Conservation (phyloP, 2,888 invertebrate genomes). For the Baronia brevicornis region DNA sequence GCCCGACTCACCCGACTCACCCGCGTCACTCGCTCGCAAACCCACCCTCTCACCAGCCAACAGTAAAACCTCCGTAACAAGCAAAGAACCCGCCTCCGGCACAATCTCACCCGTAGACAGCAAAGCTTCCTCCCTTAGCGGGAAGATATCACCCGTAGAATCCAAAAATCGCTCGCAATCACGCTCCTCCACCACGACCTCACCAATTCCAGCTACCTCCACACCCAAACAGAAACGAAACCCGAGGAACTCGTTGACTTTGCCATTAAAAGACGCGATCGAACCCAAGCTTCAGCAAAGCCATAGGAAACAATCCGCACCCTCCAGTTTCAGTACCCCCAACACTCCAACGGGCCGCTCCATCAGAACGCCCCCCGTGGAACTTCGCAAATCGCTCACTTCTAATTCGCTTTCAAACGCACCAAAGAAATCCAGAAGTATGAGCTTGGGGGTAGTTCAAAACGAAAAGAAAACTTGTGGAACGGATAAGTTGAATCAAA, state of each 20-base stretch:
- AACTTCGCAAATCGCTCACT: slow-evolving; percentile 46
- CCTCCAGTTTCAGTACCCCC: slow-evolving; percentile 39
- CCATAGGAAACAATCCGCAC: slow-evolving; percentile 58
- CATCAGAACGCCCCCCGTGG: slow-evolving; percentile 43
- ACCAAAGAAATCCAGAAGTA: slow-evolving; percentile 63
- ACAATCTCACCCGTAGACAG: slow-evolving; percentile 43
- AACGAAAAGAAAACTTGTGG: slow-evolving; percentile 48
- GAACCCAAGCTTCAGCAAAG: slow-evolving; percentile 27
- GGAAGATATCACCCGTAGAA: slow-evolving; percentile 37
- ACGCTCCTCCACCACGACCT: slow-evolving; percentile 30
- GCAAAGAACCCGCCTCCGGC: slow-evolving; percentile 32
- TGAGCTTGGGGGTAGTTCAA: slow-evolving; percentile 47
- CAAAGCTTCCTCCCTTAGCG: slow-evolving; percentile 46
- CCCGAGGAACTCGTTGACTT: slow-evolving; percentile 38
- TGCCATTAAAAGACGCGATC: slow-evolving; percentile 36
- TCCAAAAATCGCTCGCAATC: too few relatives aligned
- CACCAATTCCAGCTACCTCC: slow-evolving; percentile 41
- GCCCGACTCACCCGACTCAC: slow-evolving; percentile 16
- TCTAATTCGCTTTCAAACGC: slow-evolving; percentile 30
- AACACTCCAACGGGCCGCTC: slow-evolving; percentile 49
- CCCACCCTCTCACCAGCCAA: slow-evolving; percentile 30
- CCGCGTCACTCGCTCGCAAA: slow-evolving; percentile 13
- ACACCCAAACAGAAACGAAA: slow-evolving; percentile 36
- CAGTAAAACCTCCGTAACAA: slow-evolving; percentile 35
- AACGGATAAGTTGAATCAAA: slow-evolving; percentile 44